Base-by-base conservation (phyloP, 2,797 vertebrate genomes). In the Sebastes iracundus region DNA sequence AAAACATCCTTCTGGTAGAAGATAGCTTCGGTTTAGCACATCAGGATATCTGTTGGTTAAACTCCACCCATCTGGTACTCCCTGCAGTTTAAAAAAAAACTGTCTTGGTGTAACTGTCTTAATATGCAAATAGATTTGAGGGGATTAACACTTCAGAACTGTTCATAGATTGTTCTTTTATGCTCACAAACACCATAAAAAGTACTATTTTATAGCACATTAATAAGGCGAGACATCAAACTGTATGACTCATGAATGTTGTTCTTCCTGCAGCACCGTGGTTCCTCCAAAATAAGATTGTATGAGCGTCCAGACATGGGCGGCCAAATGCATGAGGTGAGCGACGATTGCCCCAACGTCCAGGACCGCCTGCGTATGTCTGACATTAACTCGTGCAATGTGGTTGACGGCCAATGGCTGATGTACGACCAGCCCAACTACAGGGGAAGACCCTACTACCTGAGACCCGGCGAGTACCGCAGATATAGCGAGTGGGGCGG, bases 371-470 rank as follows among this genome's bases (percentile, higher is more conserved):
- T 91, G 12, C 88, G 55, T 16, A 87, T 93, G 84, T 89, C 93
- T 30, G 92, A 94, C 84, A 80, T 94, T 27, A 88, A 93, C 85
- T 94, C 91, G 3, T 92, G 91, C 88, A 90, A 81, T 6, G 91
- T 94, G 83, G 73, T 92, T 1, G 90, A 93, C 1, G 92, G 93
- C 80, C 91, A 93, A 46, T 93, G 92, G 93, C 91, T 94, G 72
- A 71, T 94, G 68, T 94, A 92, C 8, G 92, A 94, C 71, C 91
- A 94, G 81, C 91, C 93, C 84, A 93, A 93, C 91, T 93, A 93
- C 88, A 90, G 9, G 61, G 93, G 92, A 2, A 84, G 82, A 18
- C 78, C 87, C 88, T 91, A 88, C 89, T 94, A 94, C 85, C 67
- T 94, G 88, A 91, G 91, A 64, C 93, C 91, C 0, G 90, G 93